Evolutionary conservation across 1,140 invertebrate genomes (phyloP), one percentile per base, ranked within the genome.

Genomic region (Trypoxylus dichotomus): DNA sequence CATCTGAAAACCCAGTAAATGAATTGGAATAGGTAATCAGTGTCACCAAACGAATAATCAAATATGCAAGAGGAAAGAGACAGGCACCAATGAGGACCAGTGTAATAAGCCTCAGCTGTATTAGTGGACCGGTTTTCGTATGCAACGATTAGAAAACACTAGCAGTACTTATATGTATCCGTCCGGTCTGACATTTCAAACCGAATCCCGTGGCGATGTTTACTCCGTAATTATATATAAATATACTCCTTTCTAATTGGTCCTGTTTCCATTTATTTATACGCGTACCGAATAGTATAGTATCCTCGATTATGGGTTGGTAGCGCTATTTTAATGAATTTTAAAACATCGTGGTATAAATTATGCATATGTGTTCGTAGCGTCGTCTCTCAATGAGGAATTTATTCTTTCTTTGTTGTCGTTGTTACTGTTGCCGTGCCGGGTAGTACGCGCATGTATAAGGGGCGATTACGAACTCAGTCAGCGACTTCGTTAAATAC

Each of bases 291-390:
- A 7, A 37, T 37, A 8, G 32, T 37, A 37, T 37, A 5, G 10
- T 8, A 47, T 47, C 43, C 43, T 13, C 43, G 43, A 47, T 47
- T 19, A 47, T 47, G 8, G 13, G 32, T 5, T 37, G 32, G 43
- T 47, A 47, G n/a, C n/a, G n/a, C 43, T 47, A 47, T 47, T 47
- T 47, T 47, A 47, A 47, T 47, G 43, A 47, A 47, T 47, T 47
- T 47, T 47, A 47, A 47, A 47, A 47, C 10, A 37, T 47, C n/a
- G n/a, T 47, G 8, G 43, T 47, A 47, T 47, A 47, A 47, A 47
- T 47, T 47, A 47, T 47, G n/a, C 43, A 47, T 47, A 47, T 11
- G n/a, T 13, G 3, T 13, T 19, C 43, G 13, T 47, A n/a, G n/a
- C n/a, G 11, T 19, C 43, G 11, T 19, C n/a, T 47, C 13, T 13